Evolutionary conservation across 2,797 vertebrate species (phyloP).

Genomic region (Galagoides demidoff): DNA sequence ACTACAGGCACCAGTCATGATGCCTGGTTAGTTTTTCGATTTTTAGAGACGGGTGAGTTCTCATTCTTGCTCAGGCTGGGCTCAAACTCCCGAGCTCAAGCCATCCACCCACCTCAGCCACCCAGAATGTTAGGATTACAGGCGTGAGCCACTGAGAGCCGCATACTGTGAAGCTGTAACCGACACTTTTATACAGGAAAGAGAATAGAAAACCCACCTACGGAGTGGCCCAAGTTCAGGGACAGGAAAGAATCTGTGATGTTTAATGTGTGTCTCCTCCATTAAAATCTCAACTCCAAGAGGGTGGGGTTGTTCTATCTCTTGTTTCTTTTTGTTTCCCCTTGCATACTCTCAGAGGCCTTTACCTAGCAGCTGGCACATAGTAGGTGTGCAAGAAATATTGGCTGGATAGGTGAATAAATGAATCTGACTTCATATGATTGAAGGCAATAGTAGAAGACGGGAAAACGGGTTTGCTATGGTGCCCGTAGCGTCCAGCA

Average conservation of each 20-base stretch:
- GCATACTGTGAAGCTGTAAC: neutral
- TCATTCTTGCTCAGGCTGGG: no score
- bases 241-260: neutral
- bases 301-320: neutral
- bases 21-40: no score
- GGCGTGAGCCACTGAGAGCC: neutral
- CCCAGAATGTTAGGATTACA: no score
- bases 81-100: no score
- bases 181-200: neutral
- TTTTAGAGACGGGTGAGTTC: no score
- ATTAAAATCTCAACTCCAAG: neutral
- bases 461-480: neutral
- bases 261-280: neutral
- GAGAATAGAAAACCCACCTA: neutral
- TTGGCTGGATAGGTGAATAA: conserved; percentile 13
- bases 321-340: conserved; percentile 1
- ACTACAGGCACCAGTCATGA: no score
- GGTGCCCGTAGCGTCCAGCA: neutral
- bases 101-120: no score
- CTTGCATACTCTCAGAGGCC: neutral
- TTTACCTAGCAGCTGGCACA: neutral
- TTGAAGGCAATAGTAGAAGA: neutral
- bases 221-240: neutral
- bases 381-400: neutral
- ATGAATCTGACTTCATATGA: neutral